Evolutionary conservation across 2,888 invertebrate genomes (phyloP).

Genomic region (Coelopa pilipes): DNA sequence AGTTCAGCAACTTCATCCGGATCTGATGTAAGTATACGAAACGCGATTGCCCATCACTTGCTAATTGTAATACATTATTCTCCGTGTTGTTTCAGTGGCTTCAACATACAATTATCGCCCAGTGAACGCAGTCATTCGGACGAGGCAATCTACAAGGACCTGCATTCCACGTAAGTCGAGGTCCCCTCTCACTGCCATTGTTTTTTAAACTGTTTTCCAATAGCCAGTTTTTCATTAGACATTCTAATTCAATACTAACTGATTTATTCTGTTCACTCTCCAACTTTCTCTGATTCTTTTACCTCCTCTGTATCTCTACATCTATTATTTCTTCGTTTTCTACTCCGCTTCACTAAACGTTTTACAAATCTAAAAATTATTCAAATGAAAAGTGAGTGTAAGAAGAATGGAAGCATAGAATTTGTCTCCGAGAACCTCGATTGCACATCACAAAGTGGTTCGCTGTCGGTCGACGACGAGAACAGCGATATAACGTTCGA

Average conservation of each 20-base stretch:
- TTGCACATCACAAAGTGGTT: slow-evolving; percentile 58
- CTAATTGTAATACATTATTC: neutral
- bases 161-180: slow-evolving; percentile 80
- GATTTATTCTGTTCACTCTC: neutral
- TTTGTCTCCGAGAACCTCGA: slow-evolving; percentile 55
- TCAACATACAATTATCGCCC: slow-evolving; percentile 74
- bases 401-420: slow-evolving; percentile 56
- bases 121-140: slow-evolving; percentile 78
- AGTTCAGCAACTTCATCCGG: slow-evolving; percentile 68
- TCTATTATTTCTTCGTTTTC: slow-evolving; percentile 31
- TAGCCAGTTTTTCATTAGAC: too few relatives aligned
- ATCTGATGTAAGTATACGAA: slow-evolving; percentile 76
- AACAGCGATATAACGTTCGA: slow-evolving; percentile 65
- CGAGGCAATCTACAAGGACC: slow-evolving; percentile 86
- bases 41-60: neutral
- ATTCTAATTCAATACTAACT: too few relatives aligned
- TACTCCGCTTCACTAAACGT: slow-evolving; percentile 31
- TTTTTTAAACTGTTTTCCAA: slow-evolving; percentile 4
- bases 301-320: slow-evolving; percentile 37
- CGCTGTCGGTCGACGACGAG: slow-evolving; percentile 65
- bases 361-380: neutral
- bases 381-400: slow-evolving; percentile 47
- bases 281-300: slow-evolving; percentile 36
- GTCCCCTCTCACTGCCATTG: slow-evolving; percentile 40
- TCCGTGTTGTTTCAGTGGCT: slow-evolving; percentile 73